A percentile compares a stretch with the other conserved stretches of the same genome.
Conservation (phyloP, 37 sponge, comb jelly and placozoan species). For the Crambe crambe region DNA sequence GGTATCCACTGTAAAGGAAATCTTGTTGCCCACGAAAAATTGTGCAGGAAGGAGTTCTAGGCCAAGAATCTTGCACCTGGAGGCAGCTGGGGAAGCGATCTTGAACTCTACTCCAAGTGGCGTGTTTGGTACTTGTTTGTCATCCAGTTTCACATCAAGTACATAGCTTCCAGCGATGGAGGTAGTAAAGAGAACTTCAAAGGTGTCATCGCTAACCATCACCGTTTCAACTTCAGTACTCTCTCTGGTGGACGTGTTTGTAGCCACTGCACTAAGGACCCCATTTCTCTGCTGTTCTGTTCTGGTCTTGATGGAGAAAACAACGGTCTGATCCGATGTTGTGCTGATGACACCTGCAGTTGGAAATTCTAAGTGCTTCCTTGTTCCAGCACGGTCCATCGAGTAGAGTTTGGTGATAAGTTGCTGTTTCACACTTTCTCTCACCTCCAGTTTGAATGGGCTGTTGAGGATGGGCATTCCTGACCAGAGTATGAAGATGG, state of each 20-base stretch:
- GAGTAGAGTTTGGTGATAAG: constrained; percentile 24
- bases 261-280: constrained; percentile 5
- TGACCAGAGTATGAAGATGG: constrained; percentile 28
- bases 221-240: background rate
- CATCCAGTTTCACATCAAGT: constrained; percentile 29
- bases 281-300: constrained; percentile 25
- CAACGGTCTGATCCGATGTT: constrained; percentile 7
- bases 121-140: constrained; percentile 36
- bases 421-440: constrained; percentile 21
- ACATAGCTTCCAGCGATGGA: constrained; percentile 29
- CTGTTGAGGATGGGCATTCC: constrained; percentile 54
- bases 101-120: constrained; percentile 49
- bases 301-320: constrained; percentile 11
- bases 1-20: constrained; percentile 53
- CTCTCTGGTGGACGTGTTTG: background rate
- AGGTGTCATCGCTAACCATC: constrained; percentile 15
- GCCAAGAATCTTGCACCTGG: constrained; percentile 46
- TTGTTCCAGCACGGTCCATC: background rate
- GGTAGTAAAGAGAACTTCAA: constrained; percentile 47
- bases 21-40: constrained; percentile 32
- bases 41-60: constrained; percentile 29
- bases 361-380: background rate
- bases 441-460: constrained; percentile 52
- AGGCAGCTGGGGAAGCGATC: constrained; percentile 20
- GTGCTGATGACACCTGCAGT: background rate